phyloP scores from a whole-genome alignment of 2,113 vertebrate genomes.

The Hucho hucho region DNA sequence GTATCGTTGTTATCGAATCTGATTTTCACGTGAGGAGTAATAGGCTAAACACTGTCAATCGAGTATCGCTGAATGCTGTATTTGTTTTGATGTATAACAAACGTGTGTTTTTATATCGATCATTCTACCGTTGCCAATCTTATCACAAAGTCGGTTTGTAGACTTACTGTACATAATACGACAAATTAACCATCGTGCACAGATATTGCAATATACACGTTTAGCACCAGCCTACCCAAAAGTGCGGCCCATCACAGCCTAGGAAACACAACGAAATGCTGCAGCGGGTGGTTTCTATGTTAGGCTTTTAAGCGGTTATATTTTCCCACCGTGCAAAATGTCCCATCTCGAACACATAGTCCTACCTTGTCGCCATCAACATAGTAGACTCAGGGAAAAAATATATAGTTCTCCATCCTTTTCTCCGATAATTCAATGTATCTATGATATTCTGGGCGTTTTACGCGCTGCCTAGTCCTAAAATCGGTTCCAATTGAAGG shows the following conservation, averaged over 20 bases:
- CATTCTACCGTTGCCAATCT: background rate
- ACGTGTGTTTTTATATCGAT: no score
- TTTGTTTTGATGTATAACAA: no score
- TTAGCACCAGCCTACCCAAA: conserved; percentile 26
- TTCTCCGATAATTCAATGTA: background rate
- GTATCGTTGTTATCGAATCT: no score
- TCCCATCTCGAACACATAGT: background rate
- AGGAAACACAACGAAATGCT: conserved; percentile 57
- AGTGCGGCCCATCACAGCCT: conserved; percentile 52
- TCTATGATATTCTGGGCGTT: conserved; percentile 27
- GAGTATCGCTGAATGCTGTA: no score
- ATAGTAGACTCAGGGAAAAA: background rate
- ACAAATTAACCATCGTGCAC: background rate
- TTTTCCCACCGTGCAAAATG: conserved; percentile 18
- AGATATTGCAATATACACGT: conserved; percentile 5
- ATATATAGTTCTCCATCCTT: background rate
- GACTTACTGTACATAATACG: no score
- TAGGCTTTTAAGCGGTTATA: conserved; percentile 24
- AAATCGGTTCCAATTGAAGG: background rate
- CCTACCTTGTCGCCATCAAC: conserved; percentile 3
- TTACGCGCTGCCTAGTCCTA: conserved; percentile 43
- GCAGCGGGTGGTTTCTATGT: conserved; percentile 70
- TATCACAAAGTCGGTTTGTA: background rate
- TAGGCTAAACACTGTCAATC: no score
- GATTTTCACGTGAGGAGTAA: no score